Conservation (phyloP, 2,888 invertebrate species). For the Teinopalpus imperialis region DNA sequence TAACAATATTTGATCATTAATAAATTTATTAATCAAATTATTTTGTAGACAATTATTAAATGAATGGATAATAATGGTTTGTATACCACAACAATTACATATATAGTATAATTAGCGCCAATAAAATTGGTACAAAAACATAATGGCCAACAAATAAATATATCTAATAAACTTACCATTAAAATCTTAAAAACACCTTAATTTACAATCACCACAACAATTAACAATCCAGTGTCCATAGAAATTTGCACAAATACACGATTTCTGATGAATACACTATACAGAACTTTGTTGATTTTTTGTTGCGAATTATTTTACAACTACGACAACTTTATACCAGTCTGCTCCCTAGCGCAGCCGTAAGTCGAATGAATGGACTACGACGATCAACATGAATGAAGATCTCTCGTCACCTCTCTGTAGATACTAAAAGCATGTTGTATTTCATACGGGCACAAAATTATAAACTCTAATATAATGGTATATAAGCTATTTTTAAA, state of each 20-base stretch:
- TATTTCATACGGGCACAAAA: conserved; percentile 25
- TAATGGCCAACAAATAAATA: too few relatives aligned
- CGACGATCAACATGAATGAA: conserved; percentile 36
- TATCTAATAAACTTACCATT: conserved; percentile 19
- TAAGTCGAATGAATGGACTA: conserved; percentile 19
- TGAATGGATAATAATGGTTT: too few relatives aligned
- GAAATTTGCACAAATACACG: conserved; percentile 15
- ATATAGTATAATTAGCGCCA: too few relatives aligned
- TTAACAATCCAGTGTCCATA: conserved; percentile 22
- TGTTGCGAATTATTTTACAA: background rate
- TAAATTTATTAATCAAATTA: too few relatives aligned
- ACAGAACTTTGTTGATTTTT: too few relatives aligned
- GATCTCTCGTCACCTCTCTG: conserved; percentile 34
- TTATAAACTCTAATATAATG: fast-evolving
- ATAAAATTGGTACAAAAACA: too few relatives aligned
- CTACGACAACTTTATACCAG: too few relatives aligned
- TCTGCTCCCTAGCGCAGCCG: background rate
- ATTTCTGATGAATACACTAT: too few relatives aligned
- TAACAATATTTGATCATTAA: too few relatives aligned
- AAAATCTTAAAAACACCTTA: conserved; percentile 9
- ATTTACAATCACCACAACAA: too few relatives aligned
- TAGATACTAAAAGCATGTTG: conserved; percentile 19
- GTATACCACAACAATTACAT: too few relatives aligned
- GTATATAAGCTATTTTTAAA: background rate
- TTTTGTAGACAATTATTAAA: too few relatives aligned